phyloP scores from a whole-genome alignment of 2,797 vertebrate genomes.

The Macropus fuliginosus region DNA sequence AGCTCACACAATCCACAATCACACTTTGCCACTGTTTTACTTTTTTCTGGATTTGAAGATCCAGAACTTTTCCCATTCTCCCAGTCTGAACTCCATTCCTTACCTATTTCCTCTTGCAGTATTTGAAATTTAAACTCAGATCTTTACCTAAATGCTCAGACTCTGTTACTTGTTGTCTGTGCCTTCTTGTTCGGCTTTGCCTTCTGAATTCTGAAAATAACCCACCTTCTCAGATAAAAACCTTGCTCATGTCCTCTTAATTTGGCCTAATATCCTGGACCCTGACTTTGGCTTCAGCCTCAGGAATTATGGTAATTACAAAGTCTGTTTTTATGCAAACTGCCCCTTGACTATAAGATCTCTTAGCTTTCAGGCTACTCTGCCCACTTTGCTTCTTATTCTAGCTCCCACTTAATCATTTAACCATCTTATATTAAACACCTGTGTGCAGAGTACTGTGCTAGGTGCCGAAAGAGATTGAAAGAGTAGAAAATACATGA shows the following conservation, averaged over 20 bases:
- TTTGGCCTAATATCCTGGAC: neutral
- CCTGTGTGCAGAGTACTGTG: neutral
- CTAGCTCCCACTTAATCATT: neutral
- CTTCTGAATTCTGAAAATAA: neutral
- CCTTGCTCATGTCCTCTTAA: neutral
- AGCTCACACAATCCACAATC: neutral
- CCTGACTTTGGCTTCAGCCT: neutral
- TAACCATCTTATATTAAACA: neutral
- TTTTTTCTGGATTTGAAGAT: neutral
- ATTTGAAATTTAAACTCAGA: neutral
- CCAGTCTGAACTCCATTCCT: too few species aligned
- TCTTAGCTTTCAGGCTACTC: neutral
- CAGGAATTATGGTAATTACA: neutral
- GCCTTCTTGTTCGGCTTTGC: neutral
- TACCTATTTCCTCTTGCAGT: neutral
- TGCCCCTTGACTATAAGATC: neutral
- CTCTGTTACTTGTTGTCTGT: neutral
- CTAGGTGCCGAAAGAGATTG: neutral
- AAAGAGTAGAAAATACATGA: neutral
- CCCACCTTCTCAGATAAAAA: accelerated
- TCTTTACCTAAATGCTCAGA: neutral
- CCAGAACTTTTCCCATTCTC: neutral
- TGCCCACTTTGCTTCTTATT: neutral
- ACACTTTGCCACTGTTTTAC: neutral
- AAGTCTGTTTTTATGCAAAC: neutral